These are phyloP conservation scores for Potorous gilbertii DNA, from an alignment of 2,797 vertebrate genomes.

Conservation along the genomic window DNA sequence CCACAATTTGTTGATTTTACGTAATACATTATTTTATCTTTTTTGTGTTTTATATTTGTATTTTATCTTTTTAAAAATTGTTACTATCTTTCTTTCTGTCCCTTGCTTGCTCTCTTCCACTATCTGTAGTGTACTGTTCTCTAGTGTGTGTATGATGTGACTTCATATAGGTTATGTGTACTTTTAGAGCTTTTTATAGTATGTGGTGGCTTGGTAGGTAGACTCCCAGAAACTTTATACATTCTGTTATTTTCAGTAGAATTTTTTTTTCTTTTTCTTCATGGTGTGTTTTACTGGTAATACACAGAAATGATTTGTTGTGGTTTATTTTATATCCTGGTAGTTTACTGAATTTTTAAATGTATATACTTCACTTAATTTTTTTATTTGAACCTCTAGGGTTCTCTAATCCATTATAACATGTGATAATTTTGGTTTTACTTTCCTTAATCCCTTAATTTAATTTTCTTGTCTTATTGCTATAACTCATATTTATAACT, in stretches of 20 bases:
- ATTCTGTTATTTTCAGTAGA: neutral
- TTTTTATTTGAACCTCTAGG: neutral
- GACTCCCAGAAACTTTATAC: neutral
- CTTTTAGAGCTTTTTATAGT: neutral
- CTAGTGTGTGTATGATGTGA: neutral
- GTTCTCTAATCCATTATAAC: neutral
- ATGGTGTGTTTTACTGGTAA: neutral
- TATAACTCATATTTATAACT: neutral
- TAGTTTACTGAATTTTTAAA: neutral
- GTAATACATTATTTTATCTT: neutral
- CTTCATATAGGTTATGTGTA: neutral
- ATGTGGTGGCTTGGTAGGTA: neutral
- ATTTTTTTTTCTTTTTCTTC: neutral
- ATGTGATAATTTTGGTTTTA: neutral
- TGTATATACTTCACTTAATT: neutral
- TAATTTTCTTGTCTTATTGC: neutral
- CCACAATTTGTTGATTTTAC: neutral
- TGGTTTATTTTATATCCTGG: neutral
- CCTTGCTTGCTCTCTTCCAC: neutral
- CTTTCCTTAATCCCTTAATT: neutral
- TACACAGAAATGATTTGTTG: neutral
- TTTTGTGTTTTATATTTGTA: neutral
- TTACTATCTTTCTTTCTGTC: neutral
- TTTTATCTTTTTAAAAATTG: neutral
- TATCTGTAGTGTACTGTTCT: neutral